Evolutionary conservation across 2,797 vertebrate species (phyloP), one percentile per base, ranked within the genome.

Genomic region (Tenualosa ilisha): DNA sequence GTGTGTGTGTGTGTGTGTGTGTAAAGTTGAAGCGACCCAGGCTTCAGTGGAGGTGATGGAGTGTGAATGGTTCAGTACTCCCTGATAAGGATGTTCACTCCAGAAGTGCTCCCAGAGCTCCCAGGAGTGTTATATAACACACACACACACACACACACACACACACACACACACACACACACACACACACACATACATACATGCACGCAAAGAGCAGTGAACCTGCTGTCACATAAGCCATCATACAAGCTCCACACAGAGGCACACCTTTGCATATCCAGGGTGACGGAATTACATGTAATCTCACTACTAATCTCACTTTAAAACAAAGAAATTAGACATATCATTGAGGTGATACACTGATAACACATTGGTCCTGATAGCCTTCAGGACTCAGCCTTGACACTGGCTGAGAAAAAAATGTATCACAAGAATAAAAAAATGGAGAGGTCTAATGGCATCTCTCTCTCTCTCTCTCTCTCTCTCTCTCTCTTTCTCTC

Each of bases 101-200:
- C 26, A 5, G 68, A 59, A 17, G 8, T 61, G 75, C 50, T 54
- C 87, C 85, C 65, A 3, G 87, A 75, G 75, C 56, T 54, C 87
- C 85, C 65, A 3, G 86, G 82, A 79, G 87, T 63, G 54, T 84
- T 83, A 86, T 75, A 68, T 84, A 88, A 87, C 17, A 82, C 49
- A 53, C 37, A 68, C 37, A 75, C 15, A 75, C 24, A 68, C 26
- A 68, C 63, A 68, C 63, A 13, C 63, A 31, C 24, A 31, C 63
- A 13, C 63, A 31, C 63, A 31, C 65, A 26, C 54, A 81, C 84
- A 81, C 53, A 82, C 84, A 84, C 82, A 86, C 85, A 86, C 85
- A 84, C 85, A 86, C 83, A 72, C 83, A 59, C 61, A 46, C 83
- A 82, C 49, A 79, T 49, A 72, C 31, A 72, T 12, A 17, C 65